These are phyloP conservation scores for Plusia festucae DNA, from an alignment of 2,888 invertebrate species.

Conservation along the genomic window DNA sequence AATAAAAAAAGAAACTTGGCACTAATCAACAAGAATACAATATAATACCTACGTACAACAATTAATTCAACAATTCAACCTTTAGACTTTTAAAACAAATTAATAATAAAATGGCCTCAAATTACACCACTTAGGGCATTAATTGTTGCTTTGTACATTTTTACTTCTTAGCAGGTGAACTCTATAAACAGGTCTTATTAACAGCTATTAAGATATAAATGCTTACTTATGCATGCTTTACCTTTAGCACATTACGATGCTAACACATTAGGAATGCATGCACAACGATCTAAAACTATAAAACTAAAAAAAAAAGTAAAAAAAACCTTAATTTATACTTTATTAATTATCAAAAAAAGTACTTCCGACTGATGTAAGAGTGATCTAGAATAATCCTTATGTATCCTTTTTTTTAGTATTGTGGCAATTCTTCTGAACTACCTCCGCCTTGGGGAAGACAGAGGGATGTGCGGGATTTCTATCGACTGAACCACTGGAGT, in stretches of 20 bases:
- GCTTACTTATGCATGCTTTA: not conserved
- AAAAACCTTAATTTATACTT: too few species aligned
- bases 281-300: too few species aligned
- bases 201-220: not conserved
- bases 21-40: too few species aligned
- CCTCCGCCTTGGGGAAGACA: too few species aligned
- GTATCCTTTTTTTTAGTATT: too few species aligned
- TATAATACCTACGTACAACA: not conserved
- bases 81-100: not conserved
- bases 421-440: too few species aligned
- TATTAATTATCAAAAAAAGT: too few species aligned
- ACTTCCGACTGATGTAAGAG: too few species aligned
- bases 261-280: constrained; percentile 1
- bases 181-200: constrained; percentile 1
- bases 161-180: not conserved
- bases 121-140: constrained; percentile 4
- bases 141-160: constrained; percentile 4
- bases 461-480: too few species aligned
- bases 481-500: too few species aligned
- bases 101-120: not conserved
- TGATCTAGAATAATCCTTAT: too few species aligned
- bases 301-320: too few species aligned
- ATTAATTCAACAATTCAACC: constrained; percentile 1
- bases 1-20: not conserved
- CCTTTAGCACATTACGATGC: not conserved